Evolutionary conservation across 2,888 invertebrate species (phyloP).

Genomic region (Dryocosmus kuriphilus): DNA sequence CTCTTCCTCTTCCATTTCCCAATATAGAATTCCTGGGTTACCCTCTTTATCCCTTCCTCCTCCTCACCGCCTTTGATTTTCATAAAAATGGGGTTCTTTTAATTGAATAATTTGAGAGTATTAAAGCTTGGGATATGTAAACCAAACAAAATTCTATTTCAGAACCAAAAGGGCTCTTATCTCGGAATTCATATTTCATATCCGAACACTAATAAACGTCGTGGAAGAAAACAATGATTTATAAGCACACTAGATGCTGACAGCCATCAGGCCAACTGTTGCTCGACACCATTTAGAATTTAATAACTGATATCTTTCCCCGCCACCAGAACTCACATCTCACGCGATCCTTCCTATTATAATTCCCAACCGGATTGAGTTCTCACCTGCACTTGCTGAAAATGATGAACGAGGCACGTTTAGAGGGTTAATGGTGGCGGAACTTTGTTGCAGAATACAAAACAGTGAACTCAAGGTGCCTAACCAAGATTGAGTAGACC

Average conservation of each 20-base stretch:
- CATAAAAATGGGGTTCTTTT: too few relatives aligned
- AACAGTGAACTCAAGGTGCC: slow-evolving; percentile 31
- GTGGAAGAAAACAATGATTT: background rate
- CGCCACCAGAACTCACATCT: background rate
- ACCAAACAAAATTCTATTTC: too few relatives aligned
- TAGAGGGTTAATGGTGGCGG: slow-evolving; percentile 36
- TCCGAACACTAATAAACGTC: background rate
- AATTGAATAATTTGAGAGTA: too few relatives aligned
- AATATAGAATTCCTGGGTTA: too few relatives aligned
- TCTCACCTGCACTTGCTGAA: slow-evolving; percentile 36
- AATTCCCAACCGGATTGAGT: slow-evolving; percentile 28
- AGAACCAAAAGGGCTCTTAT: background rate
- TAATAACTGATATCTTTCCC: slow-evolving; percentile 30
- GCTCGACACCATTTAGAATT: slow-evolving; percentile 9
- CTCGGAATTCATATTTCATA: background rate
- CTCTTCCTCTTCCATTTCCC: too few relatives aligned
- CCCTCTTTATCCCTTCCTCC: too few relatives aligned
- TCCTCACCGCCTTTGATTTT: too few relatives aligned
- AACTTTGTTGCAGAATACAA: slow-evolving; percentile 34
- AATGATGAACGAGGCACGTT: slow-evolving; percentile 37
- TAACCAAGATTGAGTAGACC: slow-evolving; percentile 38
- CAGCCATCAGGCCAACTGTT: background rate
- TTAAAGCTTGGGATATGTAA: too few relatives aligned
- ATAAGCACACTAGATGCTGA: background rate
- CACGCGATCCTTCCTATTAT: slow-evolving; percentile 17